A percentile compares a stretch with the other conserved stretches of the same genome.
phyloP scores from a whole-genome alignment of 2,888 invertebrate genomes.

The Neria commutata region DNA sequence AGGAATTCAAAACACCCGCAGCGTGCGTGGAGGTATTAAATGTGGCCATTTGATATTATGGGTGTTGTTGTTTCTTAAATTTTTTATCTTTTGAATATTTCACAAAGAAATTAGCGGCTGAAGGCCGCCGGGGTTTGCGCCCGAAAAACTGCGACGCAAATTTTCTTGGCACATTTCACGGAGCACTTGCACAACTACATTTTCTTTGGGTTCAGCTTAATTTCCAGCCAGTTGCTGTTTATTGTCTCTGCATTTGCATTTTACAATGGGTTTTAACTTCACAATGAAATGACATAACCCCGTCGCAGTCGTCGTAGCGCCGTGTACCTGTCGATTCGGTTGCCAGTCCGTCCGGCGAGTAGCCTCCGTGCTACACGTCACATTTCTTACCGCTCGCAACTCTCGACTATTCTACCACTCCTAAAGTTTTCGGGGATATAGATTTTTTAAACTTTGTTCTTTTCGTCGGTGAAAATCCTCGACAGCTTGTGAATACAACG shows the following conservation, averaged over 20 bases:
- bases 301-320: no score
- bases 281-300: slow-evolving; percentile 51
- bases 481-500: no score
- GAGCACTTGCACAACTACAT: neutral
- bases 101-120: neutral
- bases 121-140: slow-evolving; percentile 26
- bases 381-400: no score
- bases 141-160: slow-evolving; percentile 35
- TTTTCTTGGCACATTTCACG: slow-evolving; percentile 25
- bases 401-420: neutral
- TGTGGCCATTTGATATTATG: slow-evolving; percentile 48
- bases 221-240: neutral
- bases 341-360: no score
- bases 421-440: no score
- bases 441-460: no score
- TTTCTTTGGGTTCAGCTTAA: neutral
- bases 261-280: slow-evolving; percentile 38
- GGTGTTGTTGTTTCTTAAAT: slow-evolving; percentile 4
- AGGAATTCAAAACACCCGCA: slow-evolving; percentile 50
- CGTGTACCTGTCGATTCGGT: no score
- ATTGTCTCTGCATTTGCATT: slow-evolving; percentile 32
- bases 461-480: no score
- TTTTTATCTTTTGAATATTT: slow-evolving; percentile 4
- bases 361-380: no score
- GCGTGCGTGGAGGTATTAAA: slow-evolving; percentile 40